Percentiles rank a stretch among this genome's conserved stretches.
These are phyloP conservation scores for Apeltes quadracus DNA, from an alignment of 2,113 vertebrate genomes.

Conservation along the genomic window DNA sequence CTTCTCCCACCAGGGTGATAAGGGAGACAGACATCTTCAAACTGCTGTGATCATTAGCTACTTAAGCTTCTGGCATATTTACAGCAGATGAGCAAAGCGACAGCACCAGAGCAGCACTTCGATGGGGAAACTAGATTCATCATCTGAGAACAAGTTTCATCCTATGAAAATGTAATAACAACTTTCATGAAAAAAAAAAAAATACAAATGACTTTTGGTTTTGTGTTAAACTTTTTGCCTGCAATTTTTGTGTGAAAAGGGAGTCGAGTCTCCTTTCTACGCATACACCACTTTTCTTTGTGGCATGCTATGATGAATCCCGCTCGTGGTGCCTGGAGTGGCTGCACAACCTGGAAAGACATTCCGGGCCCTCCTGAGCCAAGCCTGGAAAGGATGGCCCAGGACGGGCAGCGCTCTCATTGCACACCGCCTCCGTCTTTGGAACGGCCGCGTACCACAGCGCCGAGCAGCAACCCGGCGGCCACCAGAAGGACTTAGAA, in stretches of 20 bases:
- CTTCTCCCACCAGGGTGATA: conserved; percentile 49
- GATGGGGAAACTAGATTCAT: conserved; percentile 18
- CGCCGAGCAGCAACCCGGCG: neutral
- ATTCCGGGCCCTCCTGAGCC: neutral
- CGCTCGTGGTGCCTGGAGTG: neutral
- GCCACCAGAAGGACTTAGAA: neutral
- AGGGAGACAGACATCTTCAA: conserved; percentile 47
- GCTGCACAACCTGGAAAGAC: neutral
- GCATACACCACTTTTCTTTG: too few species aligned
- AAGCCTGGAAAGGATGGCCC: neutral
- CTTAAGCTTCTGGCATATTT: conserved; percentile 46
- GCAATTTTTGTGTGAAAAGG: neutral
- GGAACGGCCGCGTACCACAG: neutral
- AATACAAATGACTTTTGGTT: neutral
- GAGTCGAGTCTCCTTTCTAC: too few species aligned
- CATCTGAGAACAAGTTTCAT: neutral
- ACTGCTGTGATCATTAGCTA: conserved; percentile 51
- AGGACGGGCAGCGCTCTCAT: neutral
- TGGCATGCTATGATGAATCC: neutral
- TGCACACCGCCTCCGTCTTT: neutral
- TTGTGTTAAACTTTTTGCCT: neutral
- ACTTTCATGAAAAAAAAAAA: neutral
- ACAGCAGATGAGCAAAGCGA: conserved; percentile 10
- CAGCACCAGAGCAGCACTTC: neutral
- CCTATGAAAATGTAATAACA: neutral